These are phyloP conservation scores for Apodemus agrarius DNA, from an alignment of 2,797 vertebrate genomes.

Conservation along the genomic window DNA sequence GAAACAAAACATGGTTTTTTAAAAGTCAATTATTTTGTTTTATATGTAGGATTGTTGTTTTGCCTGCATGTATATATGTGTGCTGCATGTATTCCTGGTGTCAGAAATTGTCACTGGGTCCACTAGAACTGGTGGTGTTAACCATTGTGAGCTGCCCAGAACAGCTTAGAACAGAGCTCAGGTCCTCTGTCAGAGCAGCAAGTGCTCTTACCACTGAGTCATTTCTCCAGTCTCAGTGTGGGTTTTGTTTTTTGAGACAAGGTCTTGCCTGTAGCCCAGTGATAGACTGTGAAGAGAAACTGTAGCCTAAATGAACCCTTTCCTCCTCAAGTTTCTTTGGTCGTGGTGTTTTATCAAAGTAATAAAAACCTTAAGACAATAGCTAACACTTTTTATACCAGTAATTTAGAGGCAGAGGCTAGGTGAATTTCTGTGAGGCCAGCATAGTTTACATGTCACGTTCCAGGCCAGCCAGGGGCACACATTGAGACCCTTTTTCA, in stretches of 20 bases:
- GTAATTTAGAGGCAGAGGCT: neutral
- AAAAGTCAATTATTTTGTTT: neutral
- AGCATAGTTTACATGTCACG: neutral
- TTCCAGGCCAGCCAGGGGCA: neutral
- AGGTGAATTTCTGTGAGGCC: neutral
- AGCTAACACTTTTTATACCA: neutral
- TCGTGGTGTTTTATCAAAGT: neutral
- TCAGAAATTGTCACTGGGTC: neutral
- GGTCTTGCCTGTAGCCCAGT: neutral
- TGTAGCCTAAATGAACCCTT: neutral
- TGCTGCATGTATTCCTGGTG: neutral
- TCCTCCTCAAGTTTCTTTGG: neutral
- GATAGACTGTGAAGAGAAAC: neutral
- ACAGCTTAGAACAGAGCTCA: neutral
- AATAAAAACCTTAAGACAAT: neutral
- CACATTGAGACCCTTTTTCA: neutral
- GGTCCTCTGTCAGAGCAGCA: neutral
- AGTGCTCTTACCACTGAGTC: neutral
- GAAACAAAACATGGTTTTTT: neutral
- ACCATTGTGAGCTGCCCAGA: neutral
- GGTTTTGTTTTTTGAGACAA: neutral
- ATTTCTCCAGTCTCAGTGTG: neutral
- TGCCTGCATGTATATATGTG: neutral
- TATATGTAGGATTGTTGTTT: neutral
- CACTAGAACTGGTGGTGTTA: neutral